phyloP scores from a whole-genome alignment of 30 jellyfish, hydroid and myxozoan species.

The Clytia hemisphaerica region DNA sequence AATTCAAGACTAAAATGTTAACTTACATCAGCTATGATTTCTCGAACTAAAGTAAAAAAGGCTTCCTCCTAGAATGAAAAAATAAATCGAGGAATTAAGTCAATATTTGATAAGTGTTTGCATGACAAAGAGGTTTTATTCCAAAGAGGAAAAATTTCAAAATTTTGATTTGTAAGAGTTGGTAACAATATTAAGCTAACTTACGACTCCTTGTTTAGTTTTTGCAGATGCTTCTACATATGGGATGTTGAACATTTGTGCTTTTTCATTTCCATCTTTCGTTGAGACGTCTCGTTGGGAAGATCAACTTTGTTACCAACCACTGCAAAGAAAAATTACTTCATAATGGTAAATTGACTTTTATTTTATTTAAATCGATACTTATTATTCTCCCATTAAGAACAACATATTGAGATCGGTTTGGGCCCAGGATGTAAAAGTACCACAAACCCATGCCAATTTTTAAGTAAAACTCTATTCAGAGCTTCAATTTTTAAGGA shows the following conservation, averaged over 20 bases:
- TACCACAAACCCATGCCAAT: neutral
- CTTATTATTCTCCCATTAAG: too few relatives aligned
- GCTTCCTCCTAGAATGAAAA: conserved; percentile 77
- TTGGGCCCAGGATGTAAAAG: neutral
- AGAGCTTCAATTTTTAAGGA: too few relatives aligned
- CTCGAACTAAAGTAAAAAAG: conserved; percentile 86
- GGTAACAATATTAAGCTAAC: neutral
- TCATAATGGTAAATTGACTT: too few relatives aligned
- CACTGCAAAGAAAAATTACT: conserved; percentile 45
- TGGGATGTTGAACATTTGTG: conserved; percentile 74
- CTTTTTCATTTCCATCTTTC: conserved; percentile 74
- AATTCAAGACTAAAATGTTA: neutral
- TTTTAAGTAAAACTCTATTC: too few relatives aligned
- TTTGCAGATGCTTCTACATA: conserved; percentile 94
- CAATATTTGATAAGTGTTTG: too few relatives aligned
- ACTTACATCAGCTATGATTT: conserved; percentile 84
- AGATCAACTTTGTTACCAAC: conserved; percentile 91
- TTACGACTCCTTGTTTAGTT: conserved; percentile 95
- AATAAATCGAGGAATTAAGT: neutral
- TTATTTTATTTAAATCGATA: too few relatives aligned
- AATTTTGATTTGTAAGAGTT: neutral
- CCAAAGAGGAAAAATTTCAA: neutral
- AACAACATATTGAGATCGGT: too few relatives aligned
- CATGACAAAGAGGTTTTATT: neutral
- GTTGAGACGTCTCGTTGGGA: conserved; percentile 74